phyloP scores from a whole-genome alignment of 2,797 vertebrate genomes.

The Pygocentrus nattereri region DNA sequence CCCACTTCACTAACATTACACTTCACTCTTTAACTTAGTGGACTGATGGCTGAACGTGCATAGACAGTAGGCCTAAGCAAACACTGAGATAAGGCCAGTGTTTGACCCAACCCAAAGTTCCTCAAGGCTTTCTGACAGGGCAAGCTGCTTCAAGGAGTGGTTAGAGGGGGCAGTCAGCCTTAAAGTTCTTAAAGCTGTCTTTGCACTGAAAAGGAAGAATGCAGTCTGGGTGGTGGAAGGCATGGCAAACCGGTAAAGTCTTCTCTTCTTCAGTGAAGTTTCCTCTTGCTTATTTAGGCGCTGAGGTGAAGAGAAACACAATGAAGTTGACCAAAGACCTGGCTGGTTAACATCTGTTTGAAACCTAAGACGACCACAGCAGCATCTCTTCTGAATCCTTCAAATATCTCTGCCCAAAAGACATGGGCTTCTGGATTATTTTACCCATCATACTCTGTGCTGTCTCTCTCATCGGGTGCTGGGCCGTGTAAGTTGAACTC shows the following conservation, averaged over 20 bases:
- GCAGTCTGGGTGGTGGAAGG: conserved; percentile 47
- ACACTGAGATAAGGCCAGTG: conserved; percentile 54
- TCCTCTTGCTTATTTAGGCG: neutral
- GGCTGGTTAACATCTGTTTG: conserved; percentile 9
- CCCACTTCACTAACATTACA: neutral
- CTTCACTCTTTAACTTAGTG: neutral
- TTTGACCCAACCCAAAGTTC: conserved; percentile 66
- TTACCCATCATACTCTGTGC: conserved; percentile 76
- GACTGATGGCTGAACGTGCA: neutral
- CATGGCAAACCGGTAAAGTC: conserved; percentile 19
- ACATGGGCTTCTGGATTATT: conserved; percentile 78
- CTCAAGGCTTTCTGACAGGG: conserved; percentile 58
- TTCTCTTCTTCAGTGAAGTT: neutral
- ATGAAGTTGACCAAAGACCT: conserved; percentile 3
- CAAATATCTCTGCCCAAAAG: conserved; percentile 39
- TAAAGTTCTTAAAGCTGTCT: conserved; percentile 50
- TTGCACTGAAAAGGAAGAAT: conserved; percentile 46
- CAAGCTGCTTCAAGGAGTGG: conserved; percentile 74
- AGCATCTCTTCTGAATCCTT: conserved; percentile 24
- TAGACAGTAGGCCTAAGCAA: conserved; percentile 52
- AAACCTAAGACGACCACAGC: neutral
- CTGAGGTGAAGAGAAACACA: neutral
- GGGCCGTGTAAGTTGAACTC: conserved; percentile 79
- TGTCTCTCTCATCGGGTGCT: conserved; percentile 80
- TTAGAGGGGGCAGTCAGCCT: conserved; percentile 33